Conservation (phyloP, 2,113 vertebrate species). For the Zosterops hypoxanthus region DNA sequence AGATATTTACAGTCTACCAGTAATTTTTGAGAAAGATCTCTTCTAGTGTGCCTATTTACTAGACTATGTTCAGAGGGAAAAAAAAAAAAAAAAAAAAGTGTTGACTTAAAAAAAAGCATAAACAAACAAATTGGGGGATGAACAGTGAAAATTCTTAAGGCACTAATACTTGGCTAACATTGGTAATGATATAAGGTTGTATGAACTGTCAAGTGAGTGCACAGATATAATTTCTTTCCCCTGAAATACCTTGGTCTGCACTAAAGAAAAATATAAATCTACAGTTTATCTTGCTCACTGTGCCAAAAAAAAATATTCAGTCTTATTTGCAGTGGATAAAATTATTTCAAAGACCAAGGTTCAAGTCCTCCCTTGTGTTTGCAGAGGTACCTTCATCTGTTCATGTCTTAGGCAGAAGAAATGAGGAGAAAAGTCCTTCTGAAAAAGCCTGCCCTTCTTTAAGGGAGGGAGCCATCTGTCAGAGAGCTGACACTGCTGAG, state of each 20-base stretch:
- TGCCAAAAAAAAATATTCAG: neutral
- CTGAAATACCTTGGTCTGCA: neutral
- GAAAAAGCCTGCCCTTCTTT: neutral
- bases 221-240: neutral
- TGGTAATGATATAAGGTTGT: neutral
- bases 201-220: neutral
- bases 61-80: neutral
- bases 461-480: neutral
- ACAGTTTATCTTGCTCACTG: neutral
- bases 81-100: neutral
- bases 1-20: neutral
- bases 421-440: neutral
- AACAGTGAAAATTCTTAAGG: neutral
- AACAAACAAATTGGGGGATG: fast-evolving
- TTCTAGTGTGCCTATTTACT: neutral
- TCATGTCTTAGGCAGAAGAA: neutral
- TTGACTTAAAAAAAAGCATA: neutral
- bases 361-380: neutral
- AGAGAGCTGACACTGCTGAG: neutral
- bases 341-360: neutral
- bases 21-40: neutral
- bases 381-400: neutral
- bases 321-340: neutral
- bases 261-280: neutral
- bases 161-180: neutral